phyloP scores from a whole-genome alignment of 2,888 invertebrate genomes.

The Aphelenchoides bicaudatus region DNA sequence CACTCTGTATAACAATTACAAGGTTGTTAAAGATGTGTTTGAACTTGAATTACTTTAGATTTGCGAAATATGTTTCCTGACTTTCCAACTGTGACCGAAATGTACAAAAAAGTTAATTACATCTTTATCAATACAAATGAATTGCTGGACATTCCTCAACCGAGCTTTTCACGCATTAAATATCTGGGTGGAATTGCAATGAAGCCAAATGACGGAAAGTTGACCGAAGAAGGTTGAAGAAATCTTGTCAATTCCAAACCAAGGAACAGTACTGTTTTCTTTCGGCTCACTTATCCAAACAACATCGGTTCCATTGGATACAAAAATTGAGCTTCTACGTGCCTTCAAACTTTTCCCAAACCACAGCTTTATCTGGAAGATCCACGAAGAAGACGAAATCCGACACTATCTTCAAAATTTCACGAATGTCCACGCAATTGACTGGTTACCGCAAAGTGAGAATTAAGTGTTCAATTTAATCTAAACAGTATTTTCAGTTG shows the following conservation, averaged over 20 bases:
- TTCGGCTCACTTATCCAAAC: slow-evolving; percentile 14
- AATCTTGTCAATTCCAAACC: neutral
- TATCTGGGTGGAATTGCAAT: slow-evolving; percentile 17
- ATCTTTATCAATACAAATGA: slow-evolving; percentile 21
- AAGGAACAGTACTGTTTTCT: slow-evolving; percentile 20
- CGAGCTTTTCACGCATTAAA: slow-evolving; percentile 7
- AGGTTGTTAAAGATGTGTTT: too few relatives aligned
- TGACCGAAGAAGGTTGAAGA: slow-evolving; percentile 1
- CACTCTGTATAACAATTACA: too few relatives aligned
- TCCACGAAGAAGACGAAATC: slow-evolving; percentile 10
- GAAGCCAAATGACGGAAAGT: neutral
- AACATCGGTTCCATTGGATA: neutral
- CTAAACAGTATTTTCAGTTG: too few relatives aligned
- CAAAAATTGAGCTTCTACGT: neutral
- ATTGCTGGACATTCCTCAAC: slow-evolving; percentile 21
- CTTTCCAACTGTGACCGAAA: neutral
- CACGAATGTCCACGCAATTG: neutral
- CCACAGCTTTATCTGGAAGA: slow-evolving; percentile 16
- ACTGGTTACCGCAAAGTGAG: slow-evolving; percentile 10
- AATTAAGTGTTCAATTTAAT: too few relatives aligned
- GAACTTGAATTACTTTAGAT: too few relatives aligned
- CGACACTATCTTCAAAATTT: neutral
- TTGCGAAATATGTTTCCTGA: neutral
- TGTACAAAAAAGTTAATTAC: neutral
- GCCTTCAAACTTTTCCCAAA: slow-evolving; percentile 2